Conservation (phyloP, 2,113 vertebrate species). For the Nestor notabilis region DNA sequence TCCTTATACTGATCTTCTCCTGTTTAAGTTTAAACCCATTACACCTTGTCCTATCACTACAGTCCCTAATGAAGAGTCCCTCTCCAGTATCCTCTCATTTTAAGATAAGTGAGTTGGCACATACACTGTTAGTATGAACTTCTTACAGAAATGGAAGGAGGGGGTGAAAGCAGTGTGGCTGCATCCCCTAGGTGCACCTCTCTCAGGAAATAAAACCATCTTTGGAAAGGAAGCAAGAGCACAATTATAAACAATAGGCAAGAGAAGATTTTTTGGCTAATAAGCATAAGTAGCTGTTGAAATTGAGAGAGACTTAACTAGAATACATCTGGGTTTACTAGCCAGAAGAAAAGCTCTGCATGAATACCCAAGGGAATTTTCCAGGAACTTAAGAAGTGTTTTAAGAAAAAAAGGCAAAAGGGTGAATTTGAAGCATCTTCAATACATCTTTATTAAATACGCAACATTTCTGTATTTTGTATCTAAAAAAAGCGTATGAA, state of each 20-base stretch:
- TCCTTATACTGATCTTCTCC: not conserved
- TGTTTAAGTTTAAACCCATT: not conserved
- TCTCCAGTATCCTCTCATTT: not conserved
- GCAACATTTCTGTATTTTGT: not conserved
- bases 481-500: not conserved
- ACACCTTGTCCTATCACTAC: not conserved
- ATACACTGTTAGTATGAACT: not conserved
- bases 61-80: not conserved
- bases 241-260: not conserved
- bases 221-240: not conserved
- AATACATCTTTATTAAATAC: not conserved
- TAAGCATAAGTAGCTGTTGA: not conserved
- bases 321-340: not conserved
- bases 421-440: not conserved
- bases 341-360: not conserved
- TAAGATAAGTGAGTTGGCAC: not conserved
- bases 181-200: not conserved
- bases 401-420: not conserved
- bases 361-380: not conserved
- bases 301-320: not conserved
- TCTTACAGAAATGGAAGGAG: not conserved
- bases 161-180: not conserved
- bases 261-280: not conserved
- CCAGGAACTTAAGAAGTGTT: not conserved
- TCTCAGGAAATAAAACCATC: not conserved